Base-by-base conservation (phyloP, 2,888 invertebrate genomes). In the Caenorhabditis plicata region DNA sequence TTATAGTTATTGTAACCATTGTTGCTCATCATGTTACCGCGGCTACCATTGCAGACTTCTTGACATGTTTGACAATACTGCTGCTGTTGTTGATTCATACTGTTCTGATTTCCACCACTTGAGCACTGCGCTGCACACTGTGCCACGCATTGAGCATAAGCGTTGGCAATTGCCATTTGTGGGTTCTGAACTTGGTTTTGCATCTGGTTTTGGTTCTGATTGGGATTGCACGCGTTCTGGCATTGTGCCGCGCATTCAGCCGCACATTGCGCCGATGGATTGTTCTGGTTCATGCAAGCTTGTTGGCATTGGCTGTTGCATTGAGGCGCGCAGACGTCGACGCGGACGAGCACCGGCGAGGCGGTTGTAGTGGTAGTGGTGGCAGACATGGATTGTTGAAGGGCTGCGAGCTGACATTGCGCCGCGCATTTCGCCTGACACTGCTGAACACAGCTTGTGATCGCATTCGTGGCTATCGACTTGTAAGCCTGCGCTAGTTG, bases 51-150 rank as follows among this genome's bases (percentile, higher is more conserved):
- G n/a, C n/a, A n/a, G n/a, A n/a, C n/a, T n/a, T n/a, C n/a, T n/a
- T 19, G 19, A 39, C 35, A 20, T 15, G 15, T 39, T 33, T 57
- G 57, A 35, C 58, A 58, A 25, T 51, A 41, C 27, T 58, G 48
- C n/a, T 58, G 47, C 27, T 52, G 53, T 29, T 58, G 58, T 22
- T 58, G 58, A 32, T 33, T 52, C 32, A 36, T 29, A 32, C 31
- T 27, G 26, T 23, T 17, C n/a, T n/a, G n/a, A n/a, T n/a, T n/a
- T 23, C 36, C 43, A 9, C 38, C 15, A 23, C 39, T 19, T 3
- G 55, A 45, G 43, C 56, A 57, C 27, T 58, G 58, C 3, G 40
- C 26, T 25, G 44, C 52, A 27, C 58, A 58, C 41, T 58, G 58
- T 2, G 58, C 42, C 11, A 45, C 52, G 22, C 58, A 58, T 31